These are phyloP conservation scores for Dermolepida albohirtum DNA, from an alignment of 2,888 invertebrate genomes.

Conservation along the genomic window DNA sequence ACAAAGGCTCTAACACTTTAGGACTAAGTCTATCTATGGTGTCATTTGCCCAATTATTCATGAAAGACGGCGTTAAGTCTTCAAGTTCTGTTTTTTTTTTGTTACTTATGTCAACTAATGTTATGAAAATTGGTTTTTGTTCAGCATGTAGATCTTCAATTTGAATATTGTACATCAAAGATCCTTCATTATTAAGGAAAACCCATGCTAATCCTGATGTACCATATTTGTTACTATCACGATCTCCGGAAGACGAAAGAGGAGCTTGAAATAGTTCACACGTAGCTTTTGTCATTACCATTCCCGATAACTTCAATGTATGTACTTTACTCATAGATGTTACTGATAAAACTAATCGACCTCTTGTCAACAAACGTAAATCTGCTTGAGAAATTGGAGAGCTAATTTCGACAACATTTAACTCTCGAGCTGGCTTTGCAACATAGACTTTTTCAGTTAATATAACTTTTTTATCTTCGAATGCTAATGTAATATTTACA, in stretches of 20 bases:
- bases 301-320: slow-evolving; percentile 75
- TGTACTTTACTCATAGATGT: slow-evolving; percentile 77
- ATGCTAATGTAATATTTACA: slow-evolving; percentile 76
- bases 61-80: slow-evolving; percentile 72
- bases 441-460: slow-evolving; percentile 79
- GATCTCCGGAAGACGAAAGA: slow-evolving; percentile 66
- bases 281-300: slow-evolving; percentile 77
- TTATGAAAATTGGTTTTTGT: slow-evolving; percentile 71
- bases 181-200: slow-evolving; percentile 82
- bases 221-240: slow-evolving; percentile 59
- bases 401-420: slow-evolving; percentile 83
- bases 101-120: slow-evolving; percentile 76
- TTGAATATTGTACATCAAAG: slow-evolving; percentile 81
- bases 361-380: slow-evolving; percentile 79
- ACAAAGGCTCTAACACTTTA: slow-evolving; percentile 84
- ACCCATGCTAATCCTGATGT: slow-evolving; percentile 81
- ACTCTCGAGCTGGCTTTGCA: slow-evolving; percentile 79
- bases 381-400: slow-evolving; percentile 83
- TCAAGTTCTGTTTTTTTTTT: slow-evolving; percentile 80
- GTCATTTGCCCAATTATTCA: slow-evolving; percentile 77
- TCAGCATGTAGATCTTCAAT: slow-evolving; percentile 73
- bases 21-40: slow-evolving; percentile 82
- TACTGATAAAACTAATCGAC: slow-evolving; percentile 78
- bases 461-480: slow-evolving; percentile 78
- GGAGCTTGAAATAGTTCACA: slow-evolving; percentile 86